Conservation (phyloP, 2,113 vertebrate species). For the Psilopsiagon aymara region DNA sequence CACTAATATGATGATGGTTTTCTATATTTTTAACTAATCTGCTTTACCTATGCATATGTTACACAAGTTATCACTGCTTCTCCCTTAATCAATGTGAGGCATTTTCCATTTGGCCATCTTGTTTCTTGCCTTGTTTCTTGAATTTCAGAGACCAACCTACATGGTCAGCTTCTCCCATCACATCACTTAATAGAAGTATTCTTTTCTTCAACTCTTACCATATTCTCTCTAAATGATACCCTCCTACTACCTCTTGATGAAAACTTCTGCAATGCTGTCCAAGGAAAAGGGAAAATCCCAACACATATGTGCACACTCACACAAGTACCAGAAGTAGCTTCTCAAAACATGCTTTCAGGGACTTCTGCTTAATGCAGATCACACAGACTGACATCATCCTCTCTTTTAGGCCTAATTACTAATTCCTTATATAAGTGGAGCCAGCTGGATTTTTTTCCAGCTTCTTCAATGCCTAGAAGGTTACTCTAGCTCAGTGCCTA, state of each 20-base stretch:
- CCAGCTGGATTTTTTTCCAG: background rate
- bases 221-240: background rate
- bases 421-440: constrained; percentile 55
- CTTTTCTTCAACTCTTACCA: background rate
- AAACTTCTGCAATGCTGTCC: background rate
- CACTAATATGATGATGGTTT: background rate
- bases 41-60: background rate
- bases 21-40: background rate
- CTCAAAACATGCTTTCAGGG: background rate
- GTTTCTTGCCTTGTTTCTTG: background rate
- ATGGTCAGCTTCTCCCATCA: background rate
- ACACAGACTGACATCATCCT: constrained; percentile 34
- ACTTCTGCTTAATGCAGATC: constrained; percentile 35
- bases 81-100: background rate
- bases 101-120: background rate
- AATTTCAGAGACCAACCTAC: background rate
- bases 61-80: background rate
- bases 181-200: background rate
- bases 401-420: constrained; percentile 31
- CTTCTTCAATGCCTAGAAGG: constrained; percentile 18
- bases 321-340: background rate
- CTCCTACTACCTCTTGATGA: background rate
- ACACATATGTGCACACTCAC: fast-evolving
- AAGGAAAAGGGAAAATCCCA: background rate
- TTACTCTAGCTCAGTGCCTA: background rate